Percentiles rank a stretch among this genome's conserved stretches.
phyloP scores from a whole-genome alignment of 1,140 invertebrate species.

The Colletes gigas region DNA sequence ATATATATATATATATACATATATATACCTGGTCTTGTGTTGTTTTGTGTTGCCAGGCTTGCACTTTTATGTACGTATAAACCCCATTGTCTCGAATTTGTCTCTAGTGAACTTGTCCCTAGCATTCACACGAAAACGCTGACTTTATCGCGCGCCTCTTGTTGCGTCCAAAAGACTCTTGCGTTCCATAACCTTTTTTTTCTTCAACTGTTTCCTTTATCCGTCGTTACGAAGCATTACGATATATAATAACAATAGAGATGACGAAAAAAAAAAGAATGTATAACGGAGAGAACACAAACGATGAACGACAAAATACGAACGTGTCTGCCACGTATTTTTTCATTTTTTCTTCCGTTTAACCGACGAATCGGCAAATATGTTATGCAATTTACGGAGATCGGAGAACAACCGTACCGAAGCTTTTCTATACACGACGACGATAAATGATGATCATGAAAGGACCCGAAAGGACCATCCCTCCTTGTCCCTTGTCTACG shows the following conservation, averaged over 20 bases:
- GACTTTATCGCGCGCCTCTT: conserved; percentile 63
- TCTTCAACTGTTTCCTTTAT: conserved; percentile 52
- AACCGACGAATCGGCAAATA: conserved; percentile 62
- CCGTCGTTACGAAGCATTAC: conserved; percentile 53
- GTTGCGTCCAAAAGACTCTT: conserved; percentile 62
- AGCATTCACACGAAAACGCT: conserved; percentile 61
- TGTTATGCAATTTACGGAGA: conserved; percentile 41
- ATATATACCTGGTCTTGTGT: conserved; percentile 71
- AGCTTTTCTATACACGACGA: conserved; percentile 37
- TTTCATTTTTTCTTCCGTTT: conserved; percentile 58
- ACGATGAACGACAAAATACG: conserved; percentile 75
- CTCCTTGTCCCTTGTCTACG: conserved; percentile 83
- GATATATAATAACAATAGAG: conserved; percentile 53
- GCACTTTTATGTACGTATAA: conserved; percentile 73
- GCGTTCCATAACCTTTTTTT: conserved; percentile 50
- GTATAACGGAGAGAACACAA: conserved; percentile 35
- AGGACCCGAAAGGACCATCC: conserved; percentile 72
- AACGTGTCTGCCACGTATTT: conserved; percentile 48
- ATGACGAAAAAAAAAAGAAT: not conserved
- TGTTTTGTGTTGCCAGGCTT: conserved; percentile 78
- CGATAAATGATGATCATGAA: conserved; percentile 25
- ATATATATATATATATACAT: conserved; percentile 31
- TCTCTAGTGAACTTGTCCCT: conserved; percentile 70
- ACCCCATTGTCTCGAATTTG: conserved; percentile 66
- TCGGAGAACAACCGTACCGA: conserved; percentile 53